Base-by-base conservation (phyloP, 2,888 invertebrate genomes). In the Plagiodera versicolora region DNA sequence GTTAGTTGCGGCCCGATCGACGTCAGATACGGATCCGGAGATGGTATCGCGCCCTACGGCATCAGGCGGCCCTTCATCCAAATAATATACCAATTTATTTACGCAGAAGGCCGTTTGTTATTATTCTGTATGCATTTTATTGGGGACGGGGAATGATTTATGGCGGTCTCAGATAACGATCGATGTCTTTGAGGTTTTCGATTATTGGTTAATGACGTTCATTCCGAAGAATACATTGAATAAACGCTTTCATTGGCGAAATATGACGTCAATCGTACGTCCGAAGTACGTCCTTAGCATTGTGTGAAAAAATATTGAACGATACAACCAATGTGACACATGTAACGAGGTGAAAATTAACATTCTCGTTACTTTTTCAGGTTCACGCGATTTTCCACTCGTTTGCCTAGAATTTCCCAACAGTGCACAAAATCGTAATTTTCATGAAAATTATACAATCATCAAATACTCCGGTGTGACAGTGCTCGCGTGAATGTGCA, bases 1-100 rank as follows among this genome's bases (percentile, higher is more conserved):
- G 74, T 75, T 75, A 75, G 76, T 77, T 77, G 73, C 77, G 75
- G 75, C 74, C 78, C 78, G 77, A 70, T 70, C 72, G 69, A 63
- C 64, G 60, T 61, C 63, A 65, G 74, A 75, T 75, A 74, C 65
- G 60, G 73, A 60, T 60, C 60, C 73, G 72, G 67, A 67, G 73
- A 75, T 75, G 63, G 60, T 64, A 65, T 67, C 63, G 48, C 56
- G 52, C 57, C 30, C n/a, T n/a, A n/a, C n/a, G 51, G 52, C 57
- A 61, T 65, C 71, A 71, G 72, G 72, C 69, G 72, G 71, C 69
- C 68, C 66, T 70, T 66, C 63, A 66, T 64, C 64, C 65, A 60
- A 66, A 63, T 70, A 62, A 62, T 62, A 62, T 62, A 55, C 58
- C 58, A 56, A 58, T 62, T 62, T 39, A 39, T 32, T 32, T 32